Conservation (phyloP, 2,888 invertebrate species). For the Noctua janthina region DNA sequence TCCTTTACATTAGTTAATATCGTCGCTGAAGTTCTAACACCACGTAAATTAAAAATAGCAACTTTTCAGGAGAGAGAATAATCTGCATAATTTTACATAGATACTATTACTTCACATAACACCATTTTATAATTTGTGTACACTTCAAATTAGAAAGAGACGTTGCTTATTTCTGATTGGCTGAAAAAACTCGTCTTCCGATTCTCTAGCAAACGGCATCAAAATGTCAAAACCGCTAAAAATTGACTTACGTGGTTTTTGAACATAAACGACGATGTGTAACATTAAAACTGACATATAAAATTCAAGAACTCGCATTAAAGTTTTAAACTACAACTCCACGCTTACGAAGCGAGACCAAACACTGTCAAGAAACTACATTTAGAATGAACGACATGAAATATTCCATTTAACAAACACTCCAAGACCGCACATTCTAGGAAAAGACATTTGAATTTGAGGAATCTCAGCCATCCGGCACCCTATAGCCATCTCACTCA, state of each 20-base stretch:
- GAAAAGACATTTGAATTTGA: slow-evolving; percentile 51
- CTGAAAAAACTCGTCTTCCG: neutral
- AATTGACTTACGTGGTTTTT: neutral
- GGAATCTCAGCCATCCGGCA: slow-evolving; percentile 52
- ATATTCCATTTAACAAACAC: slow-evolving; percentile 55
- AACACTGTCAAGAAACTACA: slow-evolving; percentile 38
- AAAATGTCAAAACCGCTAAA: neutral
- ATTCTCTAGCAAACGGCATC: neutral
- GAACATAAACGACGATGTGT: neutral
- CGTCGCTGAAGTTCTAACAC: neutral
- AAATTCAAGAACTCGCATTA: neutral
- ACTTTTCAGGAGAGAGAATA: neutral
- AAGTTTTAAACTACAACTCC: slow-evolving; percentile 10
- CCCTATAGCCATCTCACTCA: slow-evolving; percentile 34
- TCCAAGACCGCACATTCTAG: slow-evolving; percentile 43
- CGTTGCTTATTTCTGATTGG: neutral
- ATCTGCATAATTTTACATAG: neutral
- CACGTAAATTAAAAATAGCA: neutral
- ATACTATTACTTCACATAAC: neutral
- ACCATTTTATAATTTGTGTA: neutral
- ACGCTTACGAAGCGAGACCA: slow-evolving; percentile 26
- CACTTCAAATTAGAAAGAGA: neutral
- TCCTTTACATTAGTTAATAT: neutral
- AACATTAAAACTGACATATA: neutral
- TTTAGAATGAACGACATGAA: slow-evolving; percentile 41